Evolutionary conservation across 2,797 vertebrate genomes (phyloP), one percentile per base, ranked within the genome.

Genomic region (Gorsachius magnificus): DNA sequence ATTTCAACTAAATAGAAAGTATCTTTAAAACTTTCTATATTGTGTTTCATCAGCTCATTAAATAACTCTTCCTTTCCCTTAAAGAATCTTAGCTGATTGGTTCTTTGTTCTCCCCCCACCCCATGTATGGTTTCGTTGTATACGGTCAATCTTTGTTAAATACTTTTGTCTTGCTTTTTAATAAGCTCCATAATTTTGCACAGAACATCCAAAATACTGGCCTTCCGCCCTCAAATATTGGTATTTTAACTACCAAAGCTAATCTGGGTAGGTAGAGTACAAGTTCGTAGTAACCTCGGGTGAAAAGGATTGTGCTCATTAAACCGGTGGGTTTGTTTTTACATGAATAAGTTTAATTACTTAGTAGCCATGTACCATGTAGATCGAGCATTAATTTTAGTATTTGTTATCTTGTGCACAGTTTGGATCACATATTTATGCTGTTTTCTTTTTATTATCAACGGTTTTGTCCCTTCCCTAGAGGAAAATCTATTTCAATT

Each of bases 281-380:
- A 41, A n/a, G 20, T 61, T 80, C 58, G 61, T 53, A 5, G 10
- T 65, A 54, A 66, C 18, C 26, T 63, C 21, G 54, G 19, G 14
- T 72, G 22, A 54, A 48, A 87, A 57, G 8, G 16, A 6, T 38
- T 35, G 35, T 71, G 54, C 22, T 77, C 28, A 7, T 46, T 63
- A 35, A 56, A 33, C 31, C 24, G 16, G 31, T 76, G 74, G 24
- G 2, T 66, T 80, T 68, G n/a, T 68, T 43, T 95, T 96, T 92
- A 89, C 72, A 79, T 45, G 72, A 75, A 31, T 41, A 60, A 24
- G 20, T 90, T 94, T 91, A 78, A 93, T 94, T 87, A 87, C 53
- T 61, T 87, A 51, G 50, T 72, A 89, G 51, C 56, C 5, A 0
- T 26, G 61, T 71, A 25, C 57, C 4, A 0, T 7, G 28, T 79